phyloP scores from a whole-genome alignment of 2,113 vertebrate genomes.

The Grammomys surdaster region DNA sequence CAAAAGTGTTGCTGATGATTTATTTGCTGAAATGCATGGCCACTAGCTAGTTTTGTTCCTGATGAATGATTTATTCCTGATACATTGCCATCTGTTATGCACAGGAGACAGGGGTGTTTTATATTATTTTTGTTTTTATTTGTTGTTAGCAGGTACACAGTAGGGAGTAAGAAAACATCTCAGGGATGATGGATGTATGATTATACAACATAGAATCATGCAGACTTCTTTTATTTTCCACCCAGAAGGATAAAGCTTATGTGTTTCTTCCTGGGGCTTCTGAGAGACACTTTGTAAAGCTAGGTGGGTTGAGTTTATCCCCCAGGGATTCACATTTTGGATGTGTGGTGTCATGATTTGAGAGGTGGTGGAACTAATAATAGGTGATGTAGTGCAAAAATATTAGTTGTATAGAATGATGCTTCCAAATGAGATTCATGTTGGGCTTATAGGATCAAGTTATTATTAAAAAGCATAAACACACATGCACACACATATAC shows the following conservation, averaged over 20 bases:
- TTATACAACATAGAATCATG: neutral
- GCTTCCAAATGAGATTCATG: neutral
- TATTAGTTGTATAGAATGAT: neutral
- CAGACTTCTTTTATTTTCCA: neutral
- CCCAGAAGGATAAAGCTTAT: neutral
- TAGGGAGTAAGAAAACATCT: constrained; percentile 41
- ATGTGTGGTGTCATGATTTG: neutral
- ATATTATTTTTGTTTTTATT: constrained; percentile 70
- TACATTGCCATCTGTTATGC: constrained; percentile 73
- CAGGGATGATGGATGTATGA: neutral
- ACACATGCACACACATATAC: neutral
- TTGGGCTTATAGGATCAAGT: neutral
- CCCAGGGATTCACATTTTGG: neutral
- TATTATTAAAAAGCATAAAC: neutral
- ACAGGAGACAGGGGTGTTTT: constrained; percentile 46
- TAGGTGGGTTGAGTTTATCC: neutral
- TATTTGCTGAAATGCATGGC: constrained; percentile 77
- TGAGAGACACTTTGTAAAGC: neutral
- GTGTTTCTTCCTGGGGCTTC: neutral
- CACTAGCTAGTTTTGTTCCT: constrained; percentile 68
- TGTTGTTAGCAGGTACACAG: constrained; percentile 54
- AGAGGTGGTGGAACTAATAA: neutral
- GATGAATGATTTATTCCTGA: constrained; percentile 79
- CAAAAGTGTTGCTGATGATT: constrained; percentile 72
- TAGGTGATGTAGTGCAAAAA: neutral